Conservation (phyloP, 1,140 invertebrate species). For the Eriocheir sinensis region DNA sequence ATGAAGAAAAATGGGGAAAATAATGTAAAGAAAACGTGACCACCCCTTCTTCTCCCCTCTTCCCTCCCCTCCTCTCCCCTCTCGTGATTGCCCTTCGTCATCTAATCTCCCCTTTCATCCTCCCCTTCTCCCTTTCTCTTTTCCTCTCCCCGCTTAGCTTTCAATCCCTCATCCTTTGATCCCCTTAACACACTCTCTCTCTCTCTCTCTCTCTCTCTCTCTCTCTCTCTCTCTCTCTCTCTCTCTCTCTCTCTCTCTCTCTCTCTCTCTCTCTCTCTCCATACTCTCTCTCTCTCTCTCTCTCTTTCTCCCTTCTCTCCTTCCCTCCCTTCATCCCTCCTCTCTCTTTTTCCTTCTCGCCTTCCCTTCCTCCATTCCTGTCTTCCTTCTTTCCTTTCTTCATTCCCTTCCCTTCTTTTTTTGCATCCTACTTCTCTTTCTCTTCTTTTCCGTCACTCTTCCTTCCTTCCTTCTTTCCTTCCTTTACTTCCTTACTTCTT, state of each 20-base stretch:
- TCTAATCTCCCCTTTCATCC: no score
- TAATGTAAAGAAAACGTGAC: no score
- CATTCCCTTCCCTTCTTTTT: background rate
- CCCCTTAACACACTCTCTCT: background rate
- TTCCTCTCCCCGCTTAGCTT: no score
- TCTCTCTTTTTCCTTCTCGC: background rate
- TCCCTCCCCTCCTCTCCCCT: no score
- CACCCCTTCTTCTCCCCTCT: no score
- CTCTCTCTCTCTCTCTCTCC: background rate
- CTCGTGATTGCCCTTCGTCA: no score
- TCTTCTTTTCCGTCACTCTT: background rate
- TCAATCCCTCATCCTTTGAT: background rate
- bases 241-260: constrained; percentile 14
- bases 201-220: background rate
- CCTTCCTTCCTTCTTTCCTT: background rate
- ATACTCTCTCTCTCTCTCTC: no score
- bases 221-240: background rate
- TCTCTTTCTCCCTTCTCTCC: background rate
- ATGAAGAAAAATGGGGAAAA: no score
- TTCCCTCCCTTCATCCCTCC: background rate
- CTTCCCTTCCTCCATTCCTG: no score
- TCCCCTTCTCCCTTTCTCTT: no score
- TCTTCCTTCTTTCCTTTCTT: background rate
- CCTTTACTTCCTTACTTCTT: background rate
- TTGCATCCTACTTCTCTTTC: background rate